These are phyloP conservation scores for Crossaster papposus DNA, from an alignment of 53 echinoderm and acorn worm species.

Conservation along the genomic window DNA sequence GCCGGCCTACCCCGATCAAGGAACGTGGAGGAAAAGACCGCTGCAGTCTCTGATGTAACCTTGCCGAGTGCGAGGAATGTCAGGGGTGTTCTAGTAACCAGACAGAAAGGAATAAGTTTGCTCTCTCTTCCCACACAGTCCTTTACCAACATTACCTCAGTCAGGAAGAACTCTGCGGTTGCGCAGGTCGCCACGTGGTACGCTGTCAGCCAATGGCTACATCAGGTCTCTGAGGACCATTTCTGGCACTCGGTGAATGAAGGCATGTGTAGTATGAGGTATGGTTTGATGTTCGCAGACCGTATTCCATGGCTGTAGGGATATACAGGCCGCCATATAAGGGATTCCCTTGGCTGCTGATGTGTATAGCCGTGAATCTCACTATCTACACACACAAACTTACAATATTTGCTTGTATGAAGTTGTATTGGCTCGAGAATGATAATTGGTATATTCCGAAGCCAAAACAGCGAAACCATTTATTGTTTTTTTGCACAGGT, in stretches of 20 bases:
- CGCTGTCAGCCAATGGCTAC: slow-evolving; percentile 17
- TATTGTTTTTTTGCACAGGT: background rate
- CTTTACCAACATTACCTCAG: slow-evolving; percentile 38
- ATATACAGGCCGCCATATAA: slow-evolving; percentile 57
- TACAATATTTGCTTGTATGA: slow-evolving; percentile 21
- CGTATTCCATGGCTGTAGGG: slow-evolving; percentile 36
- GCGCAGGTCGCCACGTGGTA: slow-evolving; percentile 44
- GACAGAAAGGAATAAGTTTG: background rate
- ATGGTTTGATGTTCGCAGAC: slow-evolving; percentile 33
- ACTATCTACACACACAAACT: slow-evolving; percentile 9
- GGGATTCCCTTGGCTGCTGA: slow-evolving; percentile 60
- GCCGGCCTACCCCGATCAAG: slow-evolving; percentile 48
- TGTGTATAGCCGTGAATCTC: background rate
- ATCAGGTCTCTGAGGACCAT: background rate
- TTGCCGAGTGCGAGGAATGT: slow-evolving; percentile 67
- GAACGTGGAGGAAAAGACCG: slow-evolving; percentile 50
- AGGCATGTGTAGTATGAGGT: slow-evolving; percentile 64
- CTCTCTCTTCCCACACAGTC: background rate
- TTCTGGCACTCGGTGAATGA: slow-evolving; percentile 64
- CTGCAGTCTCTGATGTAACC: slow-evolving; percentile 16
- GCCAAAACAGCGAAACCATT: background rate
- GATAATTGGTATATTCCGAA: slow-evolving; percentile 17
- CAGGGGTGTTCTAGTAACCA: slow-evolving; percentile 40
- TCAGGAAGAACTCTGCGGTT: slow-evolving; percentile 24
- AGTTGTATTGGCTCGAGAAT: background rate